Evolutionary conservation across 2,797 vertebrate genomes (phyloP).

Genomic region (Simalia tracyae): DNA sequence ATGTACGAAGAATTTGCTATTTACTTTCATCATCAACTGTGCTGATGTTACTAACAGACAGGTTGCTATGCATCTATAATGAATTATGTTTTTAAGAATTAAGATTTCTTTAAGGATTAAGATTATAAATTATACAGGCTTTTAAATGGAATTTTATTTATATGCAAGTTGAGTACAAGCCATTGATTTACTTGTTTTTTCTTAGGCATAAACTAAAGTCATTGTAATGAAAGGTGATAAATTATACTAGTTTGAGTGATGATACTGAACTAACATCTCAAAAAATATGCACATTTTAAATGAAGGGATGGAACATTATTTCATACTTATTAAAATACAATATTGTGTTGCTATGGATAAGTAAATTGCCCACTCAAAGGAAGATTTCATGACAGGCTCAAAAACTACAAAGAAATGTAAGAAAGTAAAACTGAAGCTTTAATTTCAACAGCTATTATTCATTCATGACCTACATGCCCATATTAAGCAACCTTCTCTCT

Average conservation of each 20-base stretch:
- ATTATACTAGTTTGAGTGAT: background rate
- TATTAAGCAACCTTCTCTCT: background rate
- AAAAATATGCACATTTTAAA: background rate
- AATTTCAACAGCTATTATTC: background rate
- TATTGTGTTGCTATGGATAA: background rate
- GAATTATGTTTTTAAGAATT: slow-evolving; percentile 35
- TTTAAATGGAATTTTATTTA: slow-evolving; percentile 25
- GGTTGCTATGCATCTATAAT: slow-evolving; percentile 5
- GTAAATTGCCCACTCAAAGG: background rate
- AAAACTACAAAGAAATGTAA: background rate
- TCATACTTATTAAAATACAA: background rate
- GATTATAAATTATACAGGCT: slow-evolving; percentile 14
- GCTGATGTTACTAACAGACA: slow-evolving; percentile 34
- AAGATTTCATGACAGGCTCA: background rate
- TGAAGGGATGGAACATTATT: background rate
- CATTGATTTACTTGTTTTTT: background rate
- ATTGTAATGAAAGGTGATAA: background rate
- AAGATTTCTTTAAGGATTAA: background rate
- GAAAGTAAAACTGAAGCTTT: background rate
- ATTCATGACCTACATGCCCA: background rate
- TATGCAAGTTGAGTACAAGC: background rate
- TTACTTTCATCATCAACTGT: slow-evolving; percentile 32
- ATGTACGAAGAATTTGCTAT: background rate
- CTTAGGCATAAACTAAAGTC: background rate
- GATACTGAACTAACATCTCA: background rate